Evolutionary conservation across 1,140 invertebrate genomes (phyloP), one percentile per base, ranked within the genome.

Genomic region (Venustaconcha ellipsiformis): DNA sequence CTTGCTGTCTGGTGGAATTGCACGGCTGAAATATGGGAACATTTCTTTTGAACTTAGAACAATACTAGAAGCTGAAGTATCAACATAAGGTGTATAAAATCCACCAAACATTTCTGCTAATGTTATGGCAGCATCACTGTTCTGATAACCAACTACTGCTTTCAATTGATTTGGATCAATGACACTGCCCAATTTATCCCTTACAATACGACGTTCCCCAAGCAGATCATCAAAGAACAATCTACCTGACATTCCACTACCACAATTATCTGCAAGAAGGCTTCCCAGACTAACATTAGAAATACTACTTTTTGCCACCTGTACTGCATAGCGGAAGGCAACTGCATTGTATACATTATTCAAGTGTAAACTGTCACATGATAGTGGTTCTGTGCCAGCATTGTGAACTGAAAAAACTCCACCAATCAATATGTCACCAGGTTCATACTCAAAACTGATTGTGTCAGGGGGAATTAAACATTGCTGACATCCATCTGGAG

Each of bases 1-100:
- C 87, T 93, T 93, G 81, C 93, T 93, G 89, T 95, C 94, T 0
- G 93, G 93, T 15, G 95, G 94, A 23, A 95, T 94, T 2, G 95
- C 94, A 14, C 95, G 91, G 74, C 94, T 89, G 90, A 95, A 96
- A 78, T 93, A 94, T 67, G 93, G 93, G 88, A 93, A 95, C 80
- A 93, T 91, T 72, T 91, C 92, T 86, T 94, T 94, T 48, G 83
- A 73, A 20, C 62, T 72, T 15, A 83, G 63, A 13, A 17, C 26
- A 4, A 65, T 17, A n/a, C 80, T 76, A 20, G 82, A 83, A 2
- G 94, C 93, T 3, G 93, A 94, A 86, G 95, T 94, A 18, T 94
- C 94, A 80, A 95, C 93, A 89, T 95, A 94, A 0, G 94, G 94
- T 76, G 92, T 92, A 85, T 94, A 79, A 17, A 65, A 48, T 2